Percentiles rank a stretch among this genome's conserved stretches.
Evolutionary conservation across 2,888 invertebrate species (phyloP).

Genomic region (Sinodicranocentrus sp.): DNA sequence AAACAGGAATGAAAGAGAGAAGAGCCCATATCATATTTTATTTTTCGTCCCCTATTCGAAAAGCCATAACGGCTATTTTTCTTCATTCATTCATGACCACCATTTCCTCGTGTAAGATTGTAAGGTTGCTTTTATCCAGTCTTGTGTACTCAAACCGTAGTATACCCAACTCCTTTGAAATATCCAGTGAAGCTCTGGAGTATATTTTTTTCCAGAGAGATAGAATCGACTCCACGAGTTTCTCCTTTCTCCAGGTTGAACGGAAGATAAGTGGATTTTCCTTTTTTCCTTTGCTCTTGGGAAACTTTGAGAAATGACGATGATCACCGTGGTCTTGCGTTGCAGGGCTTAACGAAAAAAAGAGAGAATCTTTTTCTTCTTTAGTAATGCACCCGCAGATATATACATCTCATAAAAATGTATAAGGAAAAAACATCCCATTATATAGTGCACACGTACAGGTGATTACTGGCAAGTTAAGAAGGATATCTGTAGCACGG

Average conservation of each 20-base stretch:
- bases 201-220: no score
- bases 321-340: not conserved
- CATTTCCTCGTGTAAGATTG: not conserved
- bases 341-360: not conserved
- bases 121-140: no score
- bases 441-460: no score
- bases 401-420: not conserved
- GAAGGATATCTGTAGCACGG: no score
- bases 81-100: constrained; percentile 3
- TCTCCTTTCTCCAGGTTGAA: constrained; percentile 14
- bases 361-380: not conserved
- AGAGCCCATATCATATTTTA: constrained; percentile 11
- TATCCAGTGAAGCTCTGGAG: no score
- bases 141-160: no score
- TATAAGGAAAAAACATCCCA: no score
- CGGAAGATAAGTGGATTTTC: constrained; percentile 58
- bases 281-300: constrained; percentile 51
- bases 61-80: constrained; percentile 6
- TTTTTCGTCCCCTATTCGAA: constrained; percentile 1
- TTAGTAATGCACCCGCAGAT: no score
- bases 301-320: constrained; percentile 54
- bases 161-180: no score
- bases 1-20: no score
- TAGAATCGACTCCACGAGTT: not conserved
- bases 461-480: no score